A percentile compares a stretch with the other conserved stretches of the same genome.
Evolutionary conservation across 1,140 invertebrate genomes (phyloP).

Genomic region (Nebria ingens): DNA sequence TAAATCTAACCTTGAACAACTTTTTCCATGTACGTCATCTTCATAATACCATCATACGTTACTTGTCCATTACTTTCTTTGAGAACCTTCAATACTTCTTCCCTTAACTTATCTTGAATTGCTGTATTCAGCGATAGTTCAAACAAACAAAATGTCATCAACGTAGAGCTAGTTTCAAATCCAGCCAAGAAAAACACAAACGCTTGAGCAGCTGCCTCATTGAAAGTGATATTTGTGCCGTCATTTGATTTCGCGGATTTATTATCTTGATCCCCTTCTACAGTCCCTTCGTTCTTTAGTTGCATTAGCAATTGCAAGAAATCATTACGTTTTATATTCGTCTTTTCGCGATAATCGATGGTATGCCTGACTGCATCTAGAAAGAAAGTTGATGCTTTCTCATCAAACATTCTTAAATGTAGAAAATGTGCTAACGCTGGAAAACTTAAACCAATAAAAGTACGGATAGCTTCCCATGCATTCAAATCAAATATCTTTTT

Average conservation of each 20-base stretch:
- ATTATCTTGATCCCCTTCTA: slow-evolving; percentile 24
- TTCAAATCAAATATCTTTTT: slow-evolving; percentile 18
- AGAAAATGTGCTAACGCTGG: background rate
- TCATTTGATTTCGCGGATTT: background rate
- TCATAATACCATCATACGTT: slow-evolving; percentile 41
- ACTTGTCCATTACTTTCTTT: slow-evolving; percentile 34
- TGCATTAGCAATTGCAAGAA: slow-evolving; percentile 46
- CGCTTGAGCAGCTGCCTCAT: slow-evolving; percentile 44
- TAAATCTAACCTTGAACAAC: slow-evolving; percentile 43
- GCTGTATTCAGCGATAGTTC: slow-evolving; percentile 47
- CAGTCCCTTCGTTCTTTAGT: slow-evolving; percentile 35
- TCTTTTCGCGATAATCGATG: slow-evolving; percentile 36
- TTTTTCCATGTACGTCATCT: slow-evolving; percentile 46
- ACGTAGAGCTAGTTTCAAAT: slow-evolving; percentile 59
- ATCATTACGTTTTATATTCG: slow-evolving; percentile 39
- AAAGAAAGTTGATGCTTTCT: slow-evolving; percentile 33
- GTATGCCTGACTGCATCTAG: slow-evolving; percentile 34
- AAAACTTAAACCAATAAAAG: slow-evolving; percentile 1
- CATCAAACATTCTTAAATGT: background rate
- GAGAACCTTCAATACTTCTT: slow-evolving; percentile 43
- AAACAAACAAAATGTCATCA: slow-evolving; percentile 46
- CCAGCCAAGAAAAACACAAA: slow-evolving; percentile 58
- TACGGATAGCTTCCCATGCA: background rate
- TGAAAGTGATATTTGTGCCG: slow-evolving; percentile 29
- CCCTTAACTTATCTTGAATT: slow-evolving; percentile 44